phyloP scores from a whole-genome alignment of 2,113 vertebrate species.

The Lampris incognitus region DNA sequence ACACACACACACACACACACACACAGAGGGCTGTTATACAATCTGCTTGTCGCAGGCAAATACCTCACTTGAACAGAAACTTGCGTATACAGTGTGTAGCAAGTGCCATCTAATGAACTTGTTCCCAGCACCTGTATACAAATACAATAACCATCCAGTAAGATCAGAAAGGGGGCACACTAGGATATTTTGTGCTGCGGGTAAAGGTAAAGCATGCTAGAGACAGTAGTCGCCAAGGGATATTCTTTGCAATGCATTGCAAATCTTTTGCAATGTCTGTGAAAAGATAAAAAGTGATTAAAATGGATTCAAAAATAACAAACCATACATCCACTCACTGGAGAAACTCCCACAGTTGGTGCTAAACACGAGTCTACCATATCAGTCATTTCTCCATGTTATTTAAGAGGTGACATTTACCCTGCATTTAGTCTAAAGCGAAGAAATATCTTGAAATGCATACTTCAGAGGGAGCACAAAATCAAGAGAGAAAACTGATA shows the following conservation, averaged over 20 bases:
- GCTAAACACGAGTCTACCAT: neutral
- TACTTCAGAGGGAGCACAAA: neutral
- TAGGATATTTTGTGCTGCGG: neutral
- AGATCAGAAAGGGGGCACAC: neutral
- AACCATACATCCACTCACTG: neutral
- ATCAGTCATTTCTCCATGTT: neutral
- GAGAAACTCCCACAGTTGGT: neutral
- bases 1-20: conserved; percentile 7
- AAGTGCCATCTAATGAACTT: neutral
- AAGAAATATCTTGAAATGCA: neutral
- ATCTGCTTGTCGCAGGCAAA: neutral
- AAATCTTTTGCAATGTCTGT: neutral
- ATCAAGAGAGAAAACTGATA: too few species aligned
- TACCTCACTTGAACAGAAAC: neutral
- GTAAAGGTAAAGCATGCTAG: too few species aligned
- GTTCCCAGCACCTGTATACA: neutral
- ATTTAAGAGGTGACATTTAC: neutral
- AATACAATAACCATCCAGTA: neutral
- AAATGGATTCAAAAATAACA: neutral
- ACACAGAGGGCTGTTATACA: conserved; percentile 38
- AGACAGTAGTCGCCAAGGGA: neutral
- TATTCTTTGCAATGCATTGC: neutral
- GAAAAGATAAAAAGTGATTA: neutral
- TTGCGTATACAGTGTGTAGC: neutral
- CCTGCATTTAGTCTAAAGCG: neutral